Conservation (phyloP, 2,797 vertebrate species). For the Orientallactaga sibirica region DNA sequence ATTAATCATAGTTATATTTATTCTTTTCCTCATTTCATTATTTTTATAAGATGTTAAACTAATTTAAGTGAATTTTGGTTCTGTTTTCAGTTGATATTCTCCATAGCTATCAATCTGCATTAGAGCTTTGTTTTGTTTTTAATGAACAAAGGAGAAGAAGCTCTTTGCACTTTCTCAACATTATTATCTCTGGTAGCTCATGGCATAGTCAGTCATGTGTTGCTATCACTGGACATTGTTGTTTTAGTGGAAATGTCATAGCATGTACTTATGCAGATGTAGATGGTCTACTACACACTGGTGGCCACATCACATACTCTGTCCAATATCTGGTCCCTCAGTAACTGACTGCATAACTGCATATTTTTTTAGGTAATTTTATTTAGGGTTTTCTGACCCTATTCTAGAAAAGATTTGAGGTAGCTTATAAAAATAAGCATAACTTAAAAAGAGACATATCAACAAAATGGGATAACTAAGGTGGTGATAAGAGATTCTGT, state of each 20-base stretch:
- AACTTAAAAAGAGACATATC: background rate
- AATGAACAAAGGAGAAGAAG: background rate
- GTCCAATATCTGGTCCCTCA: background rate
- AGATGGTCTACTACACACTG: background rate
- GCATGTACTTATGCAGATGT: background rate
- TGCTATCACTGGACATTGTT: background rate
- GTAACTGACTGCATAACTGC: background rate
- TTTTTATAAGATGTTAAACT: constrained; percentile 46
- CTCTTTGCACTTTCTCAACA: background rate
- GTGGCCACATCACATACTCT: background rate
- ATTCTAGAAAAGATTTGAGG: background rate
- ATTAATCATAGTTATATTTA: background rate
- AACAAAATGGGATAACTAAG: background rate
- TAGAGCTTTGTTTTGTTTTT: constrained; percentile 13
- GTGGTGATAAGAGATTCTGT: background rate
- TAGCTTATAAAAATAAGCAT: background rate
- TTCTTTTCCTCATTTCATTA: background rate
- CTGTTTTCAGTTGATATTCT: background rate
- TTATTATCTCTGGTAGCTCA: background rate
- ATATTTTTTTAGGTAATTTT: constrained; percentile 21
- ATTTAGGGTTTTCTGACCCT: background rate
- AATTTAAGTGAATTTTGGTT: background rate
- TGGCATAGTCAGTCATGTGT: background rate
- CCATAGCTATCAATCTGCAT: background rate
- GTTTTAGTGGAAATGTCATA: background rate